Evolutionary conservation across 1,140 invertebrate species (phyloP).

Genomic region (Drosophila insularis): DNA sequence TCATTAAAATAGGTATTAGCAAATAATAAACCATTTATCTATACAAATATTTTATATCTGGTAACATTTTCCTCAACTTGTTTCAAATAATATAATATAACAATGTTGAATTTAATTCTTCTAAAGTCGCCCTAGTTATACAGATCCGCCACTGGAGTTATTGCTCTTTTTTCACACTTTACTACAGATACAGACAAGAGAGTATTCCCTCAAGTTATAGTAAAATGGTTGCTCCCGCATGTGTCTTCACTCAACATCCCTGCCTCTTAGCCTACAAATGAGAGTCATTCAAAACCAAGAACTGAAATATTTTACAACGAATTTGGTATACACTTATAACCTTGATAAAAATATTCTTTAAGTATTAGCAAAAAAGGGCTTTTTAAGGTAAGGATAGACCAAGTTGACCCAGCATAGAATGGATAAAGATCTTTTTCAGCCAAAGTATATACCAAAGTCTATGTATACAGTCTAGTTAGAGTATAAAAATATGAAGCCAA

Average conservation of each 20-base stretch:
- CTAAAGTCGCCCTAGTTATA: too few species aligned
- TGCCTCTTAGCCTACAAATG: slow-evolving; percentile 6
- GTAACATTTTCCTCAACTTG: not conserved
- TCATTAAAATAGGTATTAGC: too few species aligned
- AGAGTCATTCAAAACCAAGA: not conserved
- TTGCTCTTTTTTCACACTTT: slow-evolving; percentile 13
- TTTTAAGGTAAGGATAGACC: too few species aligned
- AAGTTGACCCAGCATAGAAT: not conserved
- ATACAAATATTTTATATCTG: too few species aligned
- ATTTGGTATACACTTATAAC: not conserved
- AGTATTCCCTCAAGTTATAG: not conserved
- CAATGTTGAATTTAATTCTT: too few species aligned
- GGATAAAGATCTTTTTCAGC: not conserved
- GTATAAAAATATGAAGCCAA: slow-evolving; percentile 46
- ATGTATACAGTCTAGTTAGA: not conserved
- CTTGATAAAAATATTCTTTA: too few species aligned
- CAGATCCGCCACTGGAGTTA: not conserved
- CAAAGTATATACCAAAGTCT: too few species aligned
- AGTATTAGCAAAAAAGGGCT: too few species aligned
- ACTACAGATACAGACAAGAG: slow-evolving; percentile 9
- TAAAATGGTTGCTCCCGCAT: slow-evolving; percentile 10
- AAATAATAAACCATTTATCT: too few species aligned
- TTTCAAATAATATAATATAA: too few species aligned
- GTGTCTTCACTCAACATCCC: slow-evolving; percentile 10
- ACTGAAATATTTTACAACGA: not conserved